Base-by-base conservation (phyloP, 2,888 invertebrate genomes). In the Drosophila pseudotalamancana region DNA sequence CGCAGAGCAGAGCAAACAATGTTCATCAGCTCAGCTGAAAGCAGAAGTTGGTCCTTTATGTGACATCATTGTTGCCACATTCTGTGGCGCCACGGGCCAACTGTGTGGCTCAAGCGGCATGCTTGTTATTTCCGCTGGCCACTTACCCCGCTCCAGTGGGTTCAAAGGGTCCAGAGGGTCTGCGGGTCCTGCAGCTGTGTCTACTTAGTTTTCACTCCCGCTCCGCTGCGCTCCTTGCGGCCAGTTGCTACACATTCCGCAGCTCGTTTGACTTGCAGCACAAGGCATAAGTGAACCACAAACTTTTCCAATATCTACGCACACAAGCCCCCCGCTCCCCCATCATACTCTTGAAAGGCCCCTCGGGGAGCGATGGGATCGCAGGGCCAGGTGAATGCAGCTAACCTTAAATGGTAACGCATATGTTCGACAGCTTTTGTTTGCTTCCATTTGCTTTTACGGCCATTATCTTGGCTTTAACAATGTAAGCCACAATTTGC, bases 221-320 rank as follows among this genome's bases (percentile, higher is more conserved):
- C 29, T 29, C 29, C 19, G 51, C 12, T 27, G 55, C 34, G 55
- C 14, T 19, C 16, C 18, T 48, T 29, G 34, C 12, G 55, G 46
- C 11, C 48, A 62, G 56, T 48, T 67, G 37, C 56, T 68, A 59
- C 50, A 69, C 66, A 67, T 62, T 64, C 60, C 61, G 71, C 34
- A 71, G 65, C 37, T n/a, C 71, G 65, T 66, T 81, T 74, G 71
- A 84, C 71, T 73, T 74, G 78, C 60, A 61, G 60, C 72, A 62
- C 56, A 60, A 50, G 56, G 48, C 75, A 63, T 37, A 79, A 74
- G 81, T 70, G 76, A 49, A 45, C 55, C 45, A 34, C 53, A 62
- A 82, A 84, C 71, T 78, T 84, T 81, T 71, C 50, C 73, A 78
- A 83, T 83, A 72, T 66, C 67, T 67, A 60, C 23, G 25, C 11